phyloP scores from a whole-genome alignment of 2,888 invertebrate species.

The Torymus auratus region DNA sequence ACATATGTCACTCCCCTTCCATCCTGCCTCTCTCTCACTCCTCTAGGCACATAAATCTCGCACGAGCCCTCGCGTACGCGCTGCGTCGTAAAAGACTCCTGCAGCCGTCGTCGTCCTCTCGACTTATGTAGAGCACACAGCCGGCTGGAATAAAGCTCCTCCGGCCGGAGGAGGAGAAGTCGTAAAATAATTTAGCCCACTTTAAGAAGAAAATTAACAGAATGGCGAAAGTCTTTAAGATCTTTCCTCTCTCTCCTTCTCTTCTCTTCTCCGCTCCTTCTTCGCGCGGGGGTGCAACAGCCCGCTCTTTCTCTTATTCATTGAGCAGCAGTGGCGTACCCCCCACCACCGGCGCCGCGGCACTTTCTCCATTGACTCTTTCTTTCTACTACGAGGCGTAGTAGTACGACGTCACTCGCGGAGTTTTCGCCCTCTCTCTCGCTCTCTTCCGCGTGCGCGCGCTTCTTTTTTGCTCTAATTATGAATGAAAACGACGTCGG shows the following conservation, averaged over 20 bases:
- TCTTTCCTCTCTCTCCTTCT: slow-evolving; percentile 64
- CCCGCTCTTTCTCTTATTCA: slow-evolving; percentile 70
- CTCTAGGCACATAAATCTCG: slow-evolving; percentile 29
- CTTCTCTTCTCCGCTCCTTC: neutral
- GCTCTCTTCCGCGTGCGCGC: slow-evolving; percentile 18
- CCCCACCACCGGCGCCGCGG: slow-evolving; percentile 59
- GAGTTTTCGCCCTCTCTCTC: neutral
- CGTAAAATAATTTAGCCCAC: slow-evolving; percentile 76
- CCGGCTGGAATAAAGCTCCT: slow-evolving; percentile 6
- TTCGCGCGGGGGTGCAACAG: slow-evolving; percentile 46
- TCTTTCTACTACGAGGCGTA: slow-evolving; percentile 75
- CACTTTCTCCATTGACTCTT: slow-evolving; percentile 77
- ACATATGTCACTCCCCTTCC: neutral
- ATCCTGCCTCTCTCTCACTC: neutral
- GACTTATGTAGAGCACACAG: slow-evolving; percentile 50
- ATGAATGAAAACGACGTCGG: slow-evolving; percentile 75
- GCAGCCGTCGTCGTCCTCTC: slow-evolving; percentile 26
- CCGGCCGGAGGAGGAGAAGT: slow-evolving; percentile 54
- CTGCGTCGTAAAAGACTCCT: slow-evolving; percentile 37
- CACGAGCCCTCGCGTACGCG: too few relatives aligned
- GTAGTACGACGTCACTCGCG: slow-evolving; percentile 53
- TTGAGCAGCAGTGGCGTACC: slow-evolving; percentile 68
- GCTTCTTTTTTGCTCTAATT: slow-evolving; percentile 74
- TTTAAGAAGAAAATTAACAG: slow-evolving; percentile 75
- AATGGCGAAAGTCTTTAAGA: slow-evolving; percentile 76